Conservation (phyloP, 2,797 vertebrate genomes). For the Falco concolor region DNA sequence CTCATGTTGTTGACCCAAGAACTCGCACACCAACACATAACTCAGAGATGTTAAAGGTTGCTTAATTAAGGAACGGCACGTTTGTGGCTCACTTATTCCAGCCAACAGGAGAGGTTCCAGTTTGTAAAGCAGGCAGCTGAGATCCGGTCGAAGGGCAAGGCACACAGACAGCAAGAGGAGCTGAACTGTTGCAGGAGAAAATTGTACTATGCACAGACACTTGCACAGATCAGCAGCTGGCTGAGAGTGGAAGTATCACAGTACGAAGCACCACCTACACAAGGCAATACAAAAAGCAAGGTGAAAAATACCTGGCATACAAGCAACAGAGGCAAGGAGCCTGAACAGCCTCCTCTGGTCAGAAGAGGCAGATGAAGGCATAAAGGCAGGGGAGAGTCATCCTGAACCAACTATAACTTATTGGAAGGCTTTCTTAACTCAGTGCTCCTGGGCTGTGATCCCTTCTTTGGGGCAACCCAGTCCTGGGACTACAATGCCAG, state of each 20-base stretch:
- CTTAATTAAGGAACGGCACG: background rate
- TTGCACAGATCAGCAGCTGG: background rate
- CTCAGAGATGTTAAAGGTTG: background rate
- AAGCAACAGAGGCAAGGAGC: background rate
- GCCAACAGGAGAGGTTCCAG: background rate
- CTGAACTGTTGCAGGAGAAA: background rate
- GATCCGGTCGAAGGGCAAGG: background rate
- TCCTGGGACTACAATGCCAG: background rate
- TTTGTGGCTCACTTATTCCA: background rate
- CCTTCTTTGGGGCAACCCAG: background rate
- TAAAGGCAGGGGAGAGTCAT: background rate
- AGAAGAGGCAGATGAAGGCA: background rate
- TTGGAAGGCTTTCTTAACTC: background rate
- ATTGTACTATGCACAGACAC: background rate
- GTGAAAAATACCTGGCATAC: background rate
- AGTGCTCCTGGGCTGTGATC: background rate
- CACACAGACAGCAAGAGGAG: background rate
- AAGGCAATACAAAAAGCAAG: background rate
- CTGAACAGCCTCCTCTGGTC: background rate
- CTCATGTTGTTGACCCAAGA: background rate
- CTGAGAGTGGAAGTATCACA: background rate
- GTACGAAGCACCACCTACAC: background rate
- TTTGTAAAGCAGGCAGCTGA: background rate
- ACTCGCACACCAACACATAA: background rate
- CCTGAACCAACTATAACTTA: background rate